Conservation (phyloP, 2,113 vertebrate genomes). For the Leucoraja erinaceus region DNA sequence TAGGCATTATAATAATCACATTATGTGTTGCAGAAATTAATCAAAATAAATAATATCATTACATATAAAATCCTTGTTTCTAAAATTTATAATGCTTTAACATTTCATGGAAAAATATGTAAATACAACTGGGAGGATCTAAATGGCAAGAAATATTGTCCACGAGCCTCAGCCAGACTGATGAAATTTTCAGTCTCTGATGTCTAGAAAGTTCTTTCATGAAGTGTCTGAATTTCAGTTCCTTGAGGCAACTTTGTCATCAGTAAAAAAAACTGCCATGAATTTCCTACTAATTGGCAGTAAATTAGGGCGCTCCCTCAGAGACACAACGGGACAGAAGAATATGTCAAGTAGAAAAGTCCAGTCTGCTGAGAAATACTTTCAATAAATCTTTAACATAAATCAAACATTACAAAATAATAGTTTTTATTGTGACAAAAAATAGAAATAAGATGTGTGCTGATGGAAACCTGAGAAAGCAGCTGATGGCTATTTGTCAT, state of each 20-base stretch:
- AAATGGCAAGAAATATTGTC: not conserved
- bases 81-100: not conserved
- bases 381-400: not conserved
- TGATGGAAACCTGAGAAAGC: not conserved
- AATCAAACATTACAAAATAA: not conserved
- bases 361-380: not conserved
- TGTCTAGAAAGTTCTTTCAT: not conserved
- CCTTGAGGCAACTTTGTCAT: not conserved
- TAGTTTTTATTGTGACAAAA: not conserved
- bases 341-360: not conserved
- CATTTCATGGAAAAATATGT: not conserved
- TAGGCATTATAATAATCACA: not conserved
- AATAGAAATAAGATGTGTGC: not conserved
- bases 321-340: not conserved
- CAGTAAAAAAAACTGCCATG: not conserved
- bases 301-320: not conserved
- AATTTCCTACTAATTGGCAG: not conserved
- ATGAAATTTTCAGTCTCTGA: not conserved
- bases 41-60: not conserved
- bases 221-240: constrained; percentile 8
- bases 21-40: not conserved
- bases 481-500: not conserved
- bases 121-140: not conserved
- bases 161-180: not conserved
- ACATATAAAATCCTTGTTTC: not conserved